Percentiles rank a stretch among this genome's conserved stretches.
Conservation (phyloP, 2,888 invertebrate species). For the Protophormia terraenovae region DNA sequence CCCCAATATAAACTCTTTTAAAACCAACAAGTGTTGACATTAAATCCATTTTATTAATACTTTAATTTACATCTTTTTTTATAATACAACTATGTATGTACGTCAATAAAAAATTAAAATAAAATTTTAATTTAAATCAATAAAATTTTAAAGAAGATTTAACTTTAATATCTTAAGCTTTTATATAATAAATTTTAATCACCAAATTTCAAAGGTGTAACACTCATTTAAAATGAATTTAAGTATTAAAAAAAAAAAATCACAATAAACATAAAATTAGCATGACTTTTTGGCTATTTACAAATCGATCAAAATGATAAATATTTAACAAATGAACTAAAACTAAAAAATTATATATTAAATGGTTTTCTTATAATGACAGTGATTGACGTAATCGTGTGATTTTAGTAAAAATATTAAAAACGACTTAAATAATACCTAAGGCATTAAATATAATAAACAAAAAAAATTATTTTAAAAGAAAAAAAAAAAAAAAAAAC, state of each 20-base stretch:
- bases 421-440: constrained; percentile 15
- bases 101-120: no score
- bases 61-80: no score
- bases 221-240: background rate
- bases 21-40: no score
- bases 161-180: background rate
- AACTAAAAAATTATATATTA: background rate
- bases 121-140: no score
- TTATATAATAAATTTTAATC: background rate
- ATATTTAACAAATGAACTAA: background rate
- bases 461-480: background rate
- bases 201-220: background rate
- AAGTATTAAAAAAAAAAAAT: background rate
- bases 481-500: constrained; percentile 12
- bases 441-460: background rate
- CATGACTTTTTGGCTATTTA: background rate
- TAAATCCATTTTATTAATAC: no score
- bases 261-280: background rate
- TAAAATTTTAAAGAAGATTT: no score
- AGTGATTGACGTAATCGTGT: constrained; percentile 48
- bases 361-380: background rate
- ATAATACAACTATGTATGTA: no score
- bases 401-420: background rate
- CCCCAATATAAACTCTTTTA: no score
- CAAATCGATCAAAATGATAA: background rate